Evolutionary conservation across 2,113 vertebrate species (phyloP).

Genomic region (Ia io): DNA sequence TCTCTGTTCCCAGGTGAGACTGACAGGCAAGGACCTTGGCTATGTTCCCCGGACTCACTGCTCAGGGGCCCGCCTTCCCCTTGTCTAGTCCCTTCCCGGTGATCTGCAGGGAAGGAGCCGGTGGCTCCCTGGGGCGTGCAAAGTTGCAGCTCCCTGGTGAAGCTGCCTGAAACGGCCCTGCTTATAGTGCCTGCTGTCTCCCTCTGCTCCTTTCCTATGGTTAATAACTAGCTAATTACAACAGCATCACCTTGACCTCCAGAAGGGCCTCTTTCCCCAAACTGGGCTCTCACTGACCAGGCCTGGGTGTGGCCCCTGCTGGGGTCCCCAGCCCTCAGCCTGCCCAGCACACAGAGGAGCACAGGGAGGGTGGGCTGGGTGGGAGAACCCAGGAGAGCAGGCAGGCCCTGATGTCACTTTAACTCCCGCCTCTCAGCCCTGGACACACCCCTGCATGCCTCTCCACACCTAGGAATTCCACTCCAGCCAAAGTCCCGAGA

Average conservation of each 20-base stretch:
- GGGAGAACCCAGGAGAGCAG: neutral
- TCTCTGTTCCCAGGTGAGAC: too few relatives aligned
- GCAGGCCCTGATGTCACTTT: rapidly evolving
- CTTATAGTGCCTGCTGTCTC: too few relatives aligned
- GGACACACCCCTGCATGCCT: neutral
- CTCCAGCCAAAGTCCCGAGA: rapidly evolving
- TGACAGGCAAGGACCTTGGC: too few relatives aligned
- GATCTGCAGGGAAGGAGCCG: too few relatives aligned
- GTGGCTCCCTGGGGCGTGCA: too few relatives aligned
- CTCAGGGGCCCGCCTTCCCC: too few relatives aligned
- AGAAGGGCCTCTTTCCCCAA: neutral
- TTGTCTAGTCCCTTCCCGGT: too few relatives aligned
- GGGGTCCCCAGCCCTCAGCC: neutral
- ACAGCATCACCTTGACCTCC: neutral
- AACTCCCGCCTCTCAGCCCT: neutral
- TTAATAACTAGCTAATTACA: too few relatives aligned
- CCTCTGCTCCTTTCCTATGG: too few relatives aligned
- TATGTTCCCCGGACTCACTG: too few relatives aligned
- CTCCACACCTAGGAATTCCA: neutral
- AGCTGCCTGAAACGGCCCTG: too few relatives aligned
- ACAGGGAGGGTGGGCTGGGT: neutral
- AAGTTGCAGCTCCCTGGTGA: too few relatives aligned
- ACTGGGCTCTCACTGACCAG: neutral
- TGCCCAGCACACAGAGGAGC: neutral
- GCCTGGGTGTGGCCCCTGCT: neutral